Evolutionary conservation across 2,888 invertebrate genomes (phyloP), one percentile per base, ranked within the genome.

Genomic region (Oxytorus armatus): DNA sequence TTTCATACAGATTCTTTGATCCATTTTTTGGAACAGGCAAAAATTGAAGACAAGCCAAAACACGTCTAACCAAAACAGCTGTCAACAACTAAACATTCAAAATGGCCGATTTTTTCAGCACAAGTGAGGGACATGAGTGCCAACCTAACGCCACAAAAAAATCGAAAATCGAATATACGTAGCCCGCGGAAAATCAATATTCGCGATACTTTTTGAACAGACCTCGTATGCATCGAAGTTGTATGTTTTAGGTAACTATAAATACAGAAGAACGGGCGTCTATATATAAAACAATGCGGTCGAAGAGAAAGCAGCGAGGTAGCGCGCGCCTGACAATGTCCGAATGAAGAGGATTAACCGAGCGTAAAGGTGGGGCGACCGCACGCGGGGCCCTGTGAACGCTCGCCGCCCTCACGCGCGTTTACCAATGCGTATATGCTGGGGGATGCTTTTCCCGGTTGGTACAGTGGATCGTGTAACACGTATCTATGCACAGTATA

Each of bases 321-420:
- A 0, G 8, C 63, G 65, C n/a, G 29, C 29, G 29, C 65, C 57
- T 79, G 79, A 75, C 75, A 70, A 79, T 75, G 79, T 79, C 70
- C 65, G 59, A 70, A 57, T 44, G 65, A 44, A 25, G 57, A 49
- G 65, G 75, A 53, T 25, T 79, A 79, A 75, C 79, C 51, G 79
- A 75, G 74, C 70, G 79, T 75, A 59, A 75, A 51, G 70, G 70
- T 44, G 63, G 68, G 53, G 44, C n/a, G 55, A 74, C 47, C 73
- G 79, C 72, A 74, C 61, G 29, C 69, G n/a, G 42, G 42, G 51
- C 51, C 47, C 59, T 47, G 14, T 63, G 33, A 11, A 39, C 39
- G 59, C 75, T 66, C 63, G 65, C n/a, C n/a, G n/a, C n/a, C n/a
- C 63, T 8, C 51, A 51, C 49, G 36, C 51, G 51, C 51, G 72